Percentiles rank a stretch among this genome's conserved stretches.
These are phyloP conservation scores for Panurus biarmicus DNA, from an alignment of 2,113 vertebrate species.

Conservation along the genomic window DNA sequence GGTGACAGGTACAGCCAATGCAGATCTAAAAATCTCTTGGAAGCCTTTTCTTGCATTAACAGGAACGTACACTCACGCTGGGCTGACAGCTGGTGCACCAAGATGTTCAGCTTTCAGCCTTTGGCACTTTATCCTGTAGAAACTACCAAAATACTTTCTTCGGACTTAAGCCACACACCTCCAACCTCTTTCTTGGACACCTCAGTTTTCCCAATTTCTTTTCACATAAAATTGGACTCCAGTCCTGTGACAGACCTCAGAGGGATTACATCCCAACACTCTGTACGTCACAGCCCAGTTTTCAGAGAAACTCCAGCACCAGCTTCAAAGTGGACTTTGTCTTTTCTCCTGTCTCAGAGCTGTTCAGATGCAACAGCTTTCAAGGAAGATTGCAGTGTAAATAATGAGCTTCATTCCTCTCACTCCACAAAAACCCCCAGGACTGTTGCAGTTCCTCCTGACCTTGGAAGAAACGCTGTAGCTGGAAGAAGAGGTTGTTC, in stretches of 20 bases:
- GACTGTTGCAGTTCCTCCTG: conserved; percentile 1
- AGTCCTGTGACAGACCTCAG: conserved; percentile 13
- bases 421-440: background rate
- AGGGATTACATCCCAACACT: conserved; percentile 35
- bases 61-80: conserved; percentile 51
- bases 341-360: conserved; percentile 63
- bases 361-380: conserved; percentile 29
- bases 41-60: conserved; percentile 62
- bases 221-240: conserved; percentile 53
- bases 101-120: conserved; percentile 56
- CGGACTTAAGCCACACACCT: conserved; percentile 36
- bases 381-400: conserved; percentile 42
- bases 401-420: conserved; percentile 1
- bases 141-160: conserved; percentile 49
- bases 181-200: conserved; percentile 19
- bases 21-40: conserved; percentile 57
- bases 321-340: conserved; percentile 66
- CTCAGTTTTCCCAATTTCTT: conserved; percentile 55
- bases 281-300: background rate
- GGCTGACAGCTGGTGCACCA: conserved; percentile 52
- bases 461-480: background rate
- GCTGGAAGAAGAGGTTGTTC: conserved; percentile 55
- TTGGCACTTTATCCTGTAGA: conserved; percentile 61
- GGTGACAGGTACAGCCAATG: conserved; percentile 38
- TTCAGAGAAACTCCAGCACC: background rate